Conservation (phyloP, 2,797 vertebrate genomes). For the Sebastes glaucus region DNA sequence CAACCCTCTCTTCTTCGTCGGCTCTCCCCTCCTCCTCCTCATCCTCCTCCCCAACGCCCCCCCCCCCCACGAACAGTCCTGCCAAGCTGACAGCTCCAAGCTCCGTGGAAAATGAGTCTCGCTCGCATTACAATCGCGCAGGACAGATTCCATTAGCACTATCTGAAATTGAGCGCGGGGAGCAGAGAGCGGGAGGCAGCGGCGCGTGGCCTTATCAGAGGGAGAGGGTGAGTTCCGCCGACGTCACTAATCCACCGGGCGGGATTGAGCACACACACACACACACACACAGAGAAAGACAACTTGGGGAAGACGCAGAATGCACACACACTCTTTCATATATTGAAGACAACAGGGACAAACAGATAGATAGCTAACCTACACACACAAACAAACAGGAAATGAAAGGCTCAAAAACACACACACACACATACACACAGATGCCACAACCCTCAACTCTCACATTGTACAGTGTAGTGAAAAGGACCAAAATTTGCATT, state of each 20-base stretch:
- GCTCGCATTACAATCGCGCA: conserved; percentile 97
- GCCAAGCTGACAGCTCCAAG: conserved; percentile 96
- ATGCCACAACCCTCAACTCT: conserved; percentile 2
- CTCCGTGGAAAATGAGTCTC: conserved; percentile 99
- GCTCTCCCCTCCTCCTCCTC: conserved; percentile 47
- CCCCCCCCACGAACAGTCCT: conserved; percentile 46
- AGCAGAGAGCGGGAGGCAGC: conserved; percentile 82
- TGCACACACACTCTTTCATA: conserved; percentile 15
- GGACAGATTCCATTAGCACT: conserved; percentile 99
- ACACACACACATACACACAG: not conserved
- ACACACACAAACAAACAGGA: not conserved
- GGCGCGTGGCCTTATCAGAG: conserved; percentile 89
- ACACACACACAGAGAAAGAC: conserved; percentile 25
- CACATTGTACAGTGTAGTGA: conserved; percentile 2
- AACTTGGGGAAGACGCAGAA: conserved; percentile 39
- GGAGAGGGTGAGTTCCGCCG: conserved; percentile 70
- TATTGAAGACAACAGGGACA: conserved; percentile 10
- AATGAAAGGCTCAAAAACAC: not conserved
- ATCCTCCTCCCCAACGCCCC: not conserved
- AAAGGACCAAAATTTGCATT: conserved; percentile 52
- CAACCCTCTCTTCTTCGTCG: conserved; percentile 52
- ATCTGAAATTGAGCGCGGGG: conserved; percentile 97
- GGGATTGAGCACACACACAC: conserved; percentile 55
- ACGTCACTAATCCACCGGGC: conserved; percentile 81
- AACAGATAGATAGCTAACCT: not conserved